Conservation (phyloP, 2,888 invertebrate genomes). For the Linnaemya vulpina region DNA sequence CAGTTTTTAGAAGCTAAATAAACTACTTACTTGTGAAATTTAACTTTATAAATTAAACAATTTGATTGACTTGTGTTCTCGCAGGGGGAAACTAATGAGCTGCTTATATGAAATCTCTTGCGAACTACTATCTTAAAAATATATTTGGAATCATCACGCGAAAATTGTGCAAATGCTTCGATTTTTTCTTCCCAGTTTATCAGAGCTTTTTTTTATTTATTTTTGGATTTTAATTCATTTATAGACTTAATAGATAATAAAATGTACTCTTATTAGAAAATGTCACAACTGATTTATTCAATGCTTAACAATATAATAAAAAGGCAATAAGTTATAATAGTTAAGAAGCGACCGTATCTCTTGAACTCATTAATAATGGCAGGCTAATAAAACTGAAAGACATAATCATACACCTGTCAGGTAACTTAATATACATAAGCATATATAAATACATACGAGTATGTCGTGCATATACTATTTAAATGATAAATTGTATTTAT, state of each 20-base stretch:
- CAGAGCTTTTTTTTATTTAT: not conserved
- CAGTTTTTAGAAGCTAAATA: too few species aligned
- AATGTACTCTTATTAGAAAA: conserved; percentile 51
- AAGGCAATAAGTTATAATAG: not conserved
- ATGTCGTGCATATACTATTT: not conserved
- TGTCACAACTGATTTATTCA: conserved; percentile 49
- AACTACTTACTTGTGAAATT: too few species aligned
- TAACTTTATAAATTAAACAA: too few species aligned
- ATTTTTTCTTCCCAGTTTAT: too few species aligned
- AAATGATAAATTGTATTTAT: conserved; percentile 10
- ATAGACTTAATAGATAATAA: conserved; percentile 39
- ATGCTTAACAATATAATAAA: conserved; percentile 10
- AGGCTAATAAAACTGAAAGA: conserved; percentile 8
- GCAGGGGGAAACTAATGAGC: too few species aligned
- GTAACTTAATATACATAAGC: not conserved
- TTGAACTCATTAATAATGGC: conserved; percentile 52
- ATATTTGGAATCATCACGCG: too few species aligned
- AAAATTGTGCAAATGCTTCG: too few species aligned
- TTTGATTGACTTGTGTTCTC: too few species aligned
- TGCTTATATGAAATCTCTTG: too few species aligned
- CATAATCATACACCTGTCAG: not conserved
- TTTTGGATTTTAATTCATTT: conserved; percentile 15
- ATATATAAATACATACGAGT: not conserved
- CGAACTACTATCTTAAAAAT: too few species aligned
- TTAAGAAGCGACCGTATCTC: not conserved